phyloP scores from a whole-genome alignment of 2,113 vertebrate genomes.

The Sebastes fasciatus region DNA sequence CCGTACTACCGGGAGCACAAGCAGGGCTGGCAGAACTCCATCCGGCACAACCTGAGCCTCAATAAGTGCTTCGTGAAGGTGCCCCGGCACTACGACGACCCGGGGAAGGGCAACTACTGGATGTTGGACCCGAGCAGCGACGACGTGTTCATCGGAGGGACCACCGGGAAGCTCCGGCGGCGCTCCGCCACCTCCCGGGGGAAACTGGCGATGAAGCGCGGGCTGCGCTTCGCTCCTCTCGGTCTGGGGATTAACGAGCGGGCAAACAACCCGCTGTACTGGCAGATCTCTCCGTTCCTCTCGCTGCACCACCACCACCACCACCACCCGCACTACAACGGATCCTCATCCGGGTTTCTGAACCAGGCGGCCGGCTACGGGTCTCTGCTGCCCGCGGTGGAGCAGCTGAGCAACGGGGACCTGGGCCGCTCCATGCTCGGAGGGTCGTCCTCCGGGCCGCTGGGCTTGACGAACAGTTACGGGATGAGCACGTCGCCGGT shows the following conservation, averaged over 20 bases:
- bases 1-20: slow-evolving; percentile 88
- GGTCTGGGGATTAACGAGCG: slow-evolving; percentile 83
- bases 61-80: slow-evolving; percentile 89
- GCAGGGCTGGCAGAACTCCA: slow-evolving; percentile 89
- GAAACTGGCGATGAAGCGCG: slow-evolving; percentile 86
- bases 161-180: slow-evolving; percentile 86
- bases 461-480: slow-evolving; percentile 81
- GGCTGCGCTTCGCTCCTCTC: slow-evolving; percentile 84
- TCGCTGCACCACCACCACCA: slow-evolving; percentile 85
- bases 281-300: slow-evolving; percentile 86
- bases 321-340: slow-evolving; percentile 84
- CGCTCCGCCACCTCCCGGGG: slow-evolving; percentile 86
- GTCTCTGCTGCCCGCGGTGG: slow-evolving; percentile 81
- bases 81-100: slow-evolving; percentile 87
- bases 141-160: slow-evolving; percentile 87
- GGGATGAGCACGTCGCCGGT: slow-evolving; percentile 83
- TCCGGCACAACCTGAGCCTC: slow-evolving; percentile 87
- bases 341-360: slow-evolving; percentile 79
- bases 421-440: slow-evolving; percentile 78
- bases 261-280: slow-evolving; percentile 83
- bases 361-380: slow-evolving; percentile 82
- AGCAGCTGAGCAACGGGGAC: slow-evolving; percentile 82
- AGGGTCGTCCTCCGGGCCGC: slow-evolving; percentile 70
- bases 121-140: slow-evolving; percentile 88
- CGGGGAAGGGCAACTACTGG: slow-evolving; percentile 88